Conservation (phyloP, 1,140 invertebrate genomes). For the Dinoponera quadriceps region DNA sequence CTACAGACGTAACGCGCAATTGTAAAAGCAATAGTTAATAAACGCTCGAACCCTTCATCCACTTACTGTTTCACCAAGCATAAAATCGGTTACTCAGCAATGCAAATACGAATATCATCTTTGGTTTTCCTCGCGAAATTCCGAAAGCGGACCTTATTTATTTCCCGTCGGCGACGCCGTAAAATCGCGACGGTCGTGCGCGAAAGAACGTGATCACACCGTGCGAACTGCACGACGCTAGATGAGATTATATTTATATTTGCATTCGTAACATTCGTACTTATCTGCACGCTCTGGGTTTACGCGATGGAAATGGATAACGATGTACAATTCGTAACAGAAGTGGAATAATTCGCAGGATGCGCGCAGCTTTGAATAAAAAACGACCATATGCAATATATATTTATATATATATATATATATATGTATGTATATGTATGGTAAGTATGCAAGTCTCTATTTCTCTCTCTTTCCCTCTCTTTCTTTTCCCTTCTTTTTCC, state of each 20-base stretch:
- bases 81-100: background rate
- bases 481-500: background rate
- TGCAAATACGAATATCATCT: background rate
- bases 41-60: background rate
- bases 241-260: slow-evolving; percentile 7
- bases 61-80: background rate
- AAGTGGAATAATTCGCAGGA: slow-evolving; percentile 64
- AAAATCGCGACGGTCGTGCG: background rate
- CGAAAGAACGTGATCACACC: background rate
- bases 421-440: background rate
- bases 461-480: slow-evolving; percentile 48
- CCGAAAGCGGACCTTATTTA: background rate
- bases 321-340: slow-evolving; percentile 52
- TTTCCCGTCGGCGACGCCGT: background rate
- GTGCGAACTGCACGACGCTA: background rate
- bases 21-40: slow-evolving; percentile 11
- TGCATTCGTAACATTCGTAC: slow-evolving; percentile 17
- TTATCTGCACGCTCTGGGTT: background rate
- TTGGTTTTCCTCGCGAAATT: background rate
- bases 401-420: background rate
- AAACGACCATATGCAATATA: slow-evolving; percentile 41
- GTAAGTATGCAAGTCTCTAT: slow-evolving; percentile 18
- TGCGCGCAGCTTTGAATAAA: slow-evolving; percentile 48
- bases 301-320: slow-evolving; percentile 22
- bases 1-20: background rate